These are phyloP conservation scores for Lutjanus erythropterus DNA, from an alignment of 2,113 vertebrate species.

Conservation along the genomic window DNA sequence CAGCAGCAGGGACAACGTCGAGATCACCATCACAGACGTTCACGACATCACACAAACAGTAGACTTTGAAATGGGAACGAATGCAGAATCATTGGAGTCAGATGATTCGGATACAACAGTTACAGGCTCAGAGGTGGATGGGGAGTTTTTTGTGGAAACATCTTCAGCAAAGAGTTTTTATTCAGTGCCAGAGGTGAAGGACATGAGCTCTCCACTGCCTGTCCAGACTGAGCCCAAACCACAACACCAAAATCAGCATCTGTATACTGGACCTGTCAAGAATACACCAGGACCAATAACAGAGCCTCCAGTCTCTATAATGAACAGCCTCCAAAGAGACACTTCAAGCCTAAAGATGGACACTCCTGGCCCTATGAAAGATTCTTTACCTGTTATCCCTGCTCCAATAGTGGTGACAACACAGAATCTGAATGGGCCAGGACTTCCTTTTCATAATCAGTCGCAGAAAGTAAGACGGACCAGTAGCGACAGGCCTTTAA, in stretches of 20 bases:
- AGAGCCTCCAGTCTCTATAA: constrained; percentile 63
- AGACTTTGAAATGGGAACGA: constrained; percentile 38
- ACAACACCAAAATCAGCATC: constrained; percentile 22
- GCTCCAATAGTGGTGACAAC: constrained; percentile 80
- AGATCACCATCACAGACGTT: constrained; percentile 51
- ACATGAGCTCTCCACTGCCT: constrained; percentile 25
- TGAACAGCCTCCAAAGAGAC: constrained; percentile 50
- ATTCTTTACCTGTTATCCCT: constrained; percentile 23
- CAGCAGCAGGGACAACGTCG: not conserved
- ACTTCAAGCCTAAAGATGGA: constrained; percentile 21
- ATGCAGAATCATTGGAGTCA: constrained; percentile 54
- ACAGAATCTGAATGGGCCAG: constrained; percentile 78
- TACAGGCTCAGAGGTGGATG: constrained; percentile 70
- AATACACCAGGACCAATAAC: constrained; percentile 68
- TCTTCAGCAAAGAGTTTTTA: constrained; percentile 15
- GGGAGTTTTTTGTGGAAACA: constrained; percentile 50
- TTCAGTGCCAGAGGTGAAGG: constrained; percentile 45
- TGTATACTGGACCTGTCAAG: constrained; percentile 12
- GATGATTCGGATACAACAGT: constrained; percentile 76
- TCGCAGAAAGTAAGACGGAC: constrained; percentile 43
- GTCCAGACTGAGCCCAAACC: constrained; percentile 67
- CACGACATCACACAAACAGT: constrained; percentile 55
- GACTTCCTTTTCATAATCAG: constrained; percentile 55
- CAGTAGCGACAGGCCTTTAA: constrained; percentile 70
- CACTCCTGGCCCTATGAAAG: constrained; percentile 62